phyloP scores from a whole-genome alignment of 2,888 invertebrate genomes.

The Tipula unca region DNA sequence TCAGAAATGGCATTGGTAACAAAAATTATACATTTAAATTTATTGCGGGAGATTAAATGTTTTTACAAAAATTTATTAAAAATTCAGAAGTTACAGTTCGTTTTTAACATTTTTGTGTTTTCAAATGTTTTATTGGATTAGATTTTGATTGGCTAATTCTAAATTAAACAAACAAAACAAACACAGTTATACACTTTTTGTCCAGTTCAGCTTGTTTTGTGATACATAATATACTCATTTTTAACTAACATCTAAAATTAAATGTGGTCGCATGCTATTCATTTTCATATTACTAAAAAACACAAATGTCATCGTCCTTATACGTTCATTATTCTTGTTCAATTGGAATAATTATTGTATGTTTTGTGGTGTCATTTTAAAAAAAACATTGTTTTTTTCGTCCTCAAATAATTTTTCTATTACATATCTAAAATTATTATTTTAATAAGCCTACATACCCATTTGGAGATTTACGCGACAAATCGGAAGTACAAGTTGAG shows the following conservation, averaged over 20 bases:
- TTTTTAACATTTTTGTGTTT: constrained; percentile 24
- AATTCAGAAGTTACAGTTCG: constrained; percentile 29
- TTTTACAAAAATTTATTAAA: constrained; percentile 34
- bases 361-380: background rate
- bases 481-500: background rate
- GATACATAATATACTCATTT: background rate
- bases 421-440: background rate
- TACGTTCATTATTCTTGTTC: background rate
- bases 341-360: background rate
- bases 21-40: constrained; percentile 37
- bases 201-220: background rate
- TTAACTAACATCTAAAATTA: background rate
- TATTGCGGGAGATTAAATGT: background rate
- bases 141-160: constrained; percentile 18
- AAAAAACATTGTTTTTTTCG: background rate
- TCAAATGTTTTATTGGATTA: constrained; percentile 21
- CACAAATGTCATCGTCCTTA: background rate
- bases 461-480: constrained; percentile 8
- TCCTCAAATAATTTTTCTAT: background rate
- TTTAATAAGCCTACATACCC: background rate
- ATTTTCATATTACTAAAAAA: background rate
- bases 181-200: background rate
- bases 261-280: background rate
- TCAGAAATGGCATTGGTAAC: constrained; percentile 76
- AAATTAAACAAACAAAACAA: background rate